Evolutionary conservation across 2,113 vertebrate genomes (phyloP), one percentile per base, ranked within the genome.

Genomic region (Syngnathoides biaculeatus): DNA sequence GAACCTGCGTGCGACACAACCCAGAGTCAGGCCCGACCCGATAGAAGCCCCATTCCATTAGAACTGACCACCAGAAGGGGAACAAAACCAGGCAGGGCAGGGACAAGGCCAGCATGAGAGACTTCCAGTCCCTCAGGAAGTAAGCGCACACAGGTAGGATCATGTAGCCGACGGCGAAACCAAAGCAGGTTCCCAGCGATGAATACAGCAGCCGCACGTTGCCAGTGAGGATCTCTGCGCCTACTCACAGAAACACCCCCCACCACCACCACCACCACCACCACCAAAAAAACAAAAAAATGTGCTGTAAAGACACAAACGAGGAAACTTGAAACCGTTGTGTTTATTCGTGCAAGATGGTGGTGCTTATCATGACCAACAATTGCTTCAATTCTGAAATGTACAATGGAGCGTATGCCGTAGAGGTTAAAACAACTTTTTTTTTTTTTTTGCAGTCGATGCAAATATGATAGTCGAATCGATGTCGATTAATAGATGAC

Each of bases 61-160:
- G 40, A 58, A 93, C 95, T 83, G 78, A 98, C 96, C 95, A 96
- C 95, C 96, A 98, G 5, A 96, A 85, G 0, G 85, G 91, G 2
- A 89, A 5, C 24, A 73, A 96, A 19, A 90, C 71, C 65, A 95
- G 64, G 27, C 94, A 90, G 0, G 94, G 92, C 13, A 93, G 0
- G 0, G 91, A 91, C 6, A 95, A 77, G 0, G 89, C 91, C 88
- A 95, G 58, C 52, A 92, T 79, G 61, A 97, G 88, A 77, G 82
- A 90, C 74, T 90, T 74, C 95, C 95, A 96, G 72, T 89, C 89
- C 71, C 94, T 77, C 75, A 95, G 78, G 81, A 95, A 94, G 89
- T 90, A 95, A 43, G 94, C 94, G 11, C 89, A 84, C 1, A 95
- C 73, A 0, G 94, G 94, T 72, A 97, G 90, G 67, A 95, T 11